phyloP scores from a whole-genome alignment of 2,797 vertebrate species.

The Coregonus sp. region DNA sequence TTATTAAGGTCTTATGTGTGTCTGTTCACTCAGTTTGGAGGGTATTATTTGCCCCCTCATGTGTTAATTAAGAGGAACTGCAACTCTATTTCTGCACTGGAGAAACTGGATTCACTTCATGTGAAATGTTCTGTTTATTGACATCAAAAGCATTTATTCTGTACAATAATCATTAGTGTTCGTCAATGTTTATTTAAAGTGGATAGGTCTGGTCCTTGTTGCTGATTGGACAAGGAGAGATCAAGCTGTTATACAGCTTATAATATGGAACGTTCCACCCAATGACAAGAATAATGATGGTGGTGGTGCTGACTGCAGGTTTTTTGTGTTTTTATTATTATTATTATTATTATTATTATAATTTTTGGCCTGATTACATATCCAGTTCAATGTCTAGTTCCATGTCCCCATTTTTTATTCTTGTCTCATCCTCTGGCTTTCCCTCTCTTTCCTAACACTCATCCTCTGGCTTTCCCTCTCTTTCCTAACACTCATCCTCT shows the following conservation, averaged over 20 bases:
- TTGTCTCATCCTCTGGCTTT: too few relatives aligned
- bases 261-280: not conserved
- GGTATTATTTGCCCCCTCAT: conserved; percentile 31
- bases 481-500: too few relatives aligned
- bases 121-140: not conserved
- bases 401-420: too few relatives aligned
- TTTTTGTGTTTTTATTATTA: not conserved
- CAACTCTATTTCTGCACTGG: not conserved
- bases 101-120: not conserved
- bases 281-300: not conserved
- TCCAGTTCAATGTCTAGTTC: too few relatives aligned
- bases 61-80: conserved; percentile 10
- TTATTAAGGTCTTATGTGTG: conserved; percentile 16
- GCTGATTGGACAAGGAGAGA: not conserved
- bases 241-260: not conserved
- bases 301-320: not conserved
- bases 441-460: too few relatives aligned
- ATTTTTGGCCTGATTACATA: too few relatives aligned
- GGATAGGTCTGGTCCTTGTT: not conserved
- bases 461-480: too few relatives aligned
- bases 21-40: too few relatives aligned
- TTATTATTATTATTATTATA: too few relatives aligned
- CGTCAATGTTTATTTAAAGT: not conserved
- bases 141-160: not conserved
- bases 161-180: not conserved